Percentiles rank a stretch among this genome's conserved stretches.
Evolutionary conservation across 2,113 vertebrate genomes (phyloP).

Genomic region (Oreochromis aureus): DNA sequence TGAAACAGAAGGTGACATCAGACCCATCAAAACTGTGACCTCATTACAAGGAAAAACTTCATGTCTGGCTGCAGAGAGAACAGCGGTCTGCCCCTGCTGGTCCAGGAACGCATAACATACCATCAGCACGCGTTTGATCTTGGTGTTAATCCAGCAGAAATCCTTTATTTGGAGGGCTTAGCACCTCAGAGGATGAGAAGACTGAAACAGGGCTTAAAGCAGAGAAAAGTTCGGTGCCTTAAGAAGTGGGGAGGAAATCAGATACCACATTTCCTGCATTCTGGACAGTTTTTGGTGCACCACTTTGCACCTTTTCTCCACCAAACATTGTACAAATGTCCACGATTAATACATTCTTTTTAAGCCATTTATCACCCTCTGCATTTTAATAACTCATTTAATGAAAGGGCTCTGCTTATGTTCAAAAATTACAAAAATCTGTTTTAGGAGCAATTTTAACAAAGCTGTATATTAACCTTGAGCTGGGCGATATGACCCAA

Average conservation of each 20-base stretch:
- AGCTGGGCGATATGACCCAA: too few species aligned
- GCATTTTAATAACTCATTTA: neutral
- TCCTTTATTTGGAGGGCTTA: neutral
- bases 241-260: neutral
- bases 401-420: neutral
- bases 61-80: neutral
- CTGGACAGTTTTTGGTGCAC: neutral
- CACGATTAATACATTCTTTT: neutral
- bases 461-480: neutral
- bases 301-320: neutral
- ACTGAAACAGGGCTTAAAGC: neutral
- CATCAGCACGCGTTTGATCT: neutral
- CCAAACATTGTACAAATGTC: neutral
- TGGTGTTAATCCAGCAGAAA: neutral
- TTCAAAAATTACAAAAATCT: neutral
- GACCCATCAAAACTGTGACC: neutral
- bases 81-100: neutral
- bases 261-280: neutral
- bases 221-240: neutral
- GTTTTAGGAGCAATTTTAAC: neutral
- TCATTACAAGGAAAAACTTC: neutral
- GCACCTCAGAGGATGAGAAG: neutral
- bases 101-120: neutral
- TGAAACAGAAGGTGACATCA: neutral
- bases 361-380: neutral